Evolutionary conservation across 2,888 invertebrate species (phyloP).

Genomic region (Linnaemya tessellans): DNA sequence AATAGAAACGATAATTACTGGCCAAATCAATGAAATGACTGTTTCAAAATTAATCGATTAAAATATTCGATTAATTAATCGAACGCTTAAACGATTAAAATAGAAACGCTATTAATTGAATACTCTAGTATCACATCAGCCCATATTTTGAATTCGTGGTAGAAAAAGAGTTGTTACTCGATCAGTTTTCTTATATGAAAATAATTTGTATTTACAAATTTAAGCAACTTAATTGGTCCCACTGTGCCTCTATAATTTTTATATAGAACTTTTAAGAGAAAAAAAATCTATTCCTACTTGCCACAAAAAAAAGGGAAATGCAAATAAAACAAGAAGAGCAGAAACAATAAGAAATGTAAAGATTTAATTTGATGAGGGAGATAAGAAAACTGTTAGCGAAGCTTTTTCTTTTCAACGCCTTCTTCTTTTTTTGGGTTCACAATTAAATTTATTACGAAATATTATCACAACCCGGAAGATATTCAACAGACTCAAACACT

Average conservation of each 20-base stretch:
- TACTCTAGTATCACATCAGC: too few relatives aligned
- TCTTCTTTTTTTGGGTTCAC: constrained; percentile 34
- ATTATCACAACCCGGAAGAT: constrained; percentile 69
- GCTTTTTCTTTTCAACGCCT: constrained; percentile 39
- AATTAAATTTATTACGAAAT: constrained; percentile 56
- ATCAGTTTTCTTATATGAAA: too few relatives aligned
- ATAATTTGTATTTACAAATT: background rate
- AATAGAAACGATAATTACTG: too few relatives aligned
- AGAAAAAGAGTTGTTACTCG: too few relatives aligned
- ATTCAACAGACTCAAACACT: constrained; percentile 43
- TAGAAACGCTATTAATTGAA: too few relatives aligned
- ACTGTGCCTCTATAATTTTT: background rate
- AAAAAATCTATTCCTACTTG: background rate
- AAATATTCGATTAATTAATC: too few relatives aligned
- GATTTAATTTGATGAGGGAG: constrained; percentile 38
- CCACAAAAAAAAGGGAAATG: background rate
- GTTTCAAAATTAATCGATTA: too few relatives aligned
- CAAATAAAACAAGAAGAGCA: background rate
- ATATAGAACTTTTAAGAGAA: background rate
- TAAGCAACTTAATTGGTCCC: background rate
- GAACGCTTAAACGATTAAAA: too few relatives aligned
- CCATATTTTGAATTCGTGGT: too few relatives aligned
- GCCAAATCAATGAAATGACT: too few relatives aligned
- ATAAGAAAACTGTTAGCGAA: constrained; percentile 50
- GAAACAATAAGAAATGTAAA: constrained; percentile 23